Percentiles rank a stretch among this genome's conserved stretches.
phyloP scores from a whole-genome alignment of 2,113 vertebrate genomes.

The Scophthalmus maximus region DNA sequence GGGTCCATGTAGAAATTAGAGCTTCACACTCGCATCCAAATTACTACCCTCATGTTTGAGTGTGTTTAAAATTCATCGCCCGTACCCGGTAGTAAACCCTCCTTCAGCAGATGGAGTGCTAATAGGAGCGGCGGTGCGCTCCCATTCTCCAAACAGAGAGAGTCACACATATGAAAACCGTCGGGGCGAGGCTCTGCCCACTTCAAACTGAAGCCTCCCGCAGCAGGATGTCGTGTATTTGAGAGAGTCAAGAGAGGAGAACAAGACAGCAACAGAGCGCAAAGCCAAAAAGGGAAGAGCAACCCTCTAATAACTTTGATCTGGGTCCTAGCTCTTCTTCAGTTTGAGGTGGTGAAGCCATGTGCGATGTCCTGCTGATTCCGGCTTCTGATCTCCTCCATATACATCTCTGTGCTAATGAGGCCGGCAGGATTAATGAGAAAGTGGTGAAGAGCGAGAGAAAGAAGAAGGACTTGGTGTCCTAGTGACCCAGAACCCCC shows the following conservation, averaged over 20 bases:
- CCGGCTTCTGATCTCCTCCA: conserved; percentile 25
- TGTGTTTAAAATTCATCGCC: conserved; percentile 41
- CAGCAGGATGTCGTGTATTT: conserved; percentile 34
- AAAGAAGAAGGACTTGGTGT: conserved; percentile 1
- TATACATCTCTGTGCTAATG: conserved; percentile 16
- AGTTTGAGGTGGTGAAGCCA: conserved; percentile 60
- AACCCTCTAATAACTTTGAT: conserved; percentile 60
- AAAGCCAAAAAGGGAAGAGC: conserved; percentile 42
- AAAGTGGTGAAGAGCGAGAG: conserved; percentile 21
- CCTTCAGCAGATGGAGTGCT: conserved; percentile 44
- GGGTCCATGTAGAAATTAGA: conserved; percentile 6
- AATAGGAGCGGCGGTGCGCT: conserved; percentile 35
- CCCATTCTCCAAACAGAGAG: conserved; percentile 21
- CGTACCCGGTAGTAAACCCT: conserved; percentile 22
- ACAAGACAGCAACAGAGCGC: conserved; percentile 22
- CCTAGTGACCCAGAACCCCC: background rate
- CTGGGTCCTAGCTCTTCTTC: conserved; percentile 24
- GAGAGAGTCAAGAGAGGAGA: conserved; percentile 17
- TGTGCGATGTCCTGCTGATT: conserved; percentile 58
- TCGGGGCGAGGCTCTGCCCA: conserved; percentile 45
- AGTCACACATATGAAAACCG: conserved; percentile 24
- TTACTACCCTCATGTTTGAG: conserved; percentile 34
- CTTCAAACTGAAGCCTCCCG: conserved; percentile 42
- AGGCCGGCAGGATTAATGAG: conserved; percentile 43
- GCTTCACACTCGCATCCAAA: conserved; percentile 32